phyloP scores from a whole-genome alignment of 2,888 invertebrate genomes.

The Hymenopus coronatus region DNA sequence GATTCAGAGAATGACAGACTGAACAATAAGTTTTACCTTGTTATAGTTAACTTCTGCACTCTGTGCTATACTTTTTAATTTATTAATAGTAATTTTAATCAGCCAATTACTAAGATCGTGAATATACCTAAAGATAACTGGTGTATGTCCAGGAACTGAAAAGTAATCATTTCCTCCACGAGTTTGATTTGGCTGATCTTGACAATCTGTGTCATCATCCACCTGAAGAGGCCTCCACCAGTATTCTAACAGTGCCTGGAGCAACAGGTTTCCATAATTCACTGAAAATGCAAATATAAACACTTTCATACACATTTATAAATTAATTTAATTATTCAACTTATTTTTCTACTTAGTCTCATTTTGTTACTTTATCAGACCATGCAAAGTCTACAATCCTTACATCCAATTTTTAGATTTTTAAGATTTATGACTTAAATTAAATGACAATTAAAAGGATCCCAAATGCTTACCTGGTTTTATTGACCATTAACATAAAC shows the following conservation, averaged over 20 bases:
- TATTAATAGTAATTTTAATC: neutral
- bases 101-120: neutral
- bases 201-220: constrained; percentile 66
- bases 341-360: too few relatives aligned
- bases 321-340: too few relatives aligned
- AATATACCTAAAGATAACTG: constrained; percentile 83
- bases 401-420: too few relatives aligned
- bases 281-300: constrained; percentile 52
- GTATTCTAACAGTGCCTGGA: constrained; percentile 92
- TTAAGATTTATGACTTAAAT: too few relatives aligned
- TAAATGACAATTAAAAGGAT: too few relatives aligned
- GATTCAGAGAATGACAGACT: too few relatives aligned
- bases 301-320: neutral
- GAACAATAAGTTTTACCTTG: too few relatives aligned
- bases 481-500: too few relatives aligned
- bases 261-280: constrained; percentile 89
- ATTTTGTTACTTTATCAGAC: too few relatives aligned
- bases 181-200: constrained; percentile 49
- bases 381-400: too few relatives aligned
- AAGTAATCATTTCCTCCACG: constrained; percentile 65
- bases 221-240: constrained; percentile 76
- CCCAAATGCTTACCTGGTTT: too few relatives aligned
- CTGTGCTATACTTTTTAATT: neutral
- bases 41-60: neutral
- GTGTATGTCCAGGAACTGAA: constrained; percentile 91